These are phyloP conservation scores for Medauroidea extradentata DNA, from an alignment of 1,140 invertebrate species.

Conservation along the genomic window DNA sequence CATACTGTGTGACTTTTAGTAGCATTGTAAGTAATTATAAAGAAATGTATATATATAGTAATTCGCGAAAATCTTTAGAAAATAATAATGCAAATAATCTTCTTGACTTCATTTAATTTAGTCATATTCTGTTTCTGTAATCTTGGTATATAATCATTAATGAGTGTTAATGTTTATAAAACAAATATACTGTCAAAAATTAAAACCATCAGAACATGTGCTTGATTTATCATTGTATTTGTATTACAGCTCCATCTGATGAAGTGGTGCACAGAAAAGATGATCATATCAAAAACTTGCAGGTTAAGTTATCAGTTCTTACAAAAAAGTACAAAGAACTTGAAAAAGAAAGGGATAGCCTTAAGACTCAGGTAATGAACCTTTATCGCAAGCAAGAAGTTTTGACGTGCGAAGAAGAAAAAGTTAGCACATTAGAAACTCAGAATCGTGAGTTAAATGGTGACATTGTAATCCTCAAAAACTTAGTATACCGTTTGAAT, in stretches of 20 bases:
- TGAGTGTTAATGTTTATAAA: too few species aligned
- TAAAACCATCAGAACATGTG: too few species aligned
- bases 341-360: neutral
- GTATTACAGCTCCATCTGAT: neutral
- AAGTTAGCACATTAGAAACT: constrained; percentile 29
- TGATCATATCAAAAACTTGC: constrained; percentile 1
- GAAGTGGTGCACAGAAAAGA: constrained; percentile 2
- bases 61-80: too few species aligned
- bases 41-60: too few species aligned
- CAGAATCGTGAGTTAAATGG: constrained; percentile 51
- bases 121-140: too few species aligned
- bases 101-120: too few species aligned
- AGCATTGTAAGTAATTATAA: too few species aligned
- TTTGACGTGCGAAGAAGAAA: neutral
- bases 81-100: too few species aligned
- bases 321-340: neutral
- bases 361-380: neutral
- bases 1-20: too few species aligned
- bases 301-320: neutral
- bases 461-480: constrained; percentile 61
- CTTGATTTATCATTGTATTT: too few species aligned
- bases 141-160: too few species aligned
- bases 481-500: constrained; percentile 60
- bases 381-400: neutral
- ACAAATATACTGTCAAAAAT: too few species aligned